These are phyloP conservation scores for Melanotaenia duboulayi DNA, from an alignment of 2,113 vertebrate species.

Conservation along the genomic window DNA sequence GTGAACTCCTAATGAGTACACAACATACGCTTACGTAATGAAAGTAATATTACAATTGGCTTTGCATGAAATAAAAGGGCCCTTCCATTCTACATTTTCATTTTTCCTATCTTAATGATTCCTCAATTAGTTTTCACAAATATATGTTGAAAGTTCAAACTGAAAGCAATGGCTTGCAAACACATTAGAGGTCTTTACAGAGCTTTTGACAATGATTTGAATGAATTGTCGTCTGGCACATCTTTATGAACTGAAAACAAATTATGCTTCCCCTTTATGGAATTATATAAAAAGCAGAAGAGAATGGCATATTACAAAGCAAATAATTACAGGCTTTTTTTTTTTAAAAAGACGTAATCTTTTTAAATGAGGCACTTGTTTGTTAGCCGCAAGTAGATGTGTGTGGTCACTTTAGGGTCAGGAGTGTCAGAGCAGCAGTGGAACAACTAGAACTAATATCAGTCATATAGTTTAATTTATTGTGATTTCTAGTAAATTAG, in stretches of 20 bases:
- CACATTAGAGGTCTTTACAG: neutral
- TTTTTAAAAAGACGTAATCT: neutral
- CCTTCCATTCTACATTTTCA: too few relatives aligned
- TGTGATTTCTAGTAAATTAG: conserved; percentile 11
- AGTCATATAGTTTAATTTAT: conserved; percentile 18
- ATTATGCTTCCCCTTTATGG: conserved; percentile 7
- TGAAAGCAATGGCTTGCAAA: neutral
- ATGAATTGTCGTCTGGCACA: neutral
- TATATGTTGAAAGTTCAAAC: neutral
- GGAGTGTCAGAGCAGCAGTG: neutral
- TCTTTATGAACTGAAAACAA: neutral
- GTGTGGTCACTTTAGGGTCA: neutral
- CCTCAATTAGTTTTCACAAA: neutral
- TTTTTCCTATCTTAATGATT: too few relatives aligned
- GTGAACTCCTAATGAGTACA: conserved; percentile 3
- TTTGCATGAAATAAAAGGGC: too few relatives aligned
- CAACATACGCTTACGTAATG: neutral
- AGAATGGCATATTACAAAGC: neutral
- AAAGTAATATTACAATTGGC: too few relatives aligned
- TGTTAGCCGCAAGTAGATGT: neutral
- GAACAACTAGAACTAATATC: neutral
- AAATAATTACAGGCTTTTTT: conserved; percentile 3
- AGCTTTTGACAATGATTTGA: neutral
- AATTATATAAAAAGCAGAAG: neutral
- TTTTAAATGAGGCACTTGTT: neutral